Percentiles rank a stretch among this genome's conserved stretches.
These are phyloP conservation scores for Trachops cirrhosus DNA, from an alignment of 2,797 vertebrate genomes.

Conservation along the genomic window DNA sequence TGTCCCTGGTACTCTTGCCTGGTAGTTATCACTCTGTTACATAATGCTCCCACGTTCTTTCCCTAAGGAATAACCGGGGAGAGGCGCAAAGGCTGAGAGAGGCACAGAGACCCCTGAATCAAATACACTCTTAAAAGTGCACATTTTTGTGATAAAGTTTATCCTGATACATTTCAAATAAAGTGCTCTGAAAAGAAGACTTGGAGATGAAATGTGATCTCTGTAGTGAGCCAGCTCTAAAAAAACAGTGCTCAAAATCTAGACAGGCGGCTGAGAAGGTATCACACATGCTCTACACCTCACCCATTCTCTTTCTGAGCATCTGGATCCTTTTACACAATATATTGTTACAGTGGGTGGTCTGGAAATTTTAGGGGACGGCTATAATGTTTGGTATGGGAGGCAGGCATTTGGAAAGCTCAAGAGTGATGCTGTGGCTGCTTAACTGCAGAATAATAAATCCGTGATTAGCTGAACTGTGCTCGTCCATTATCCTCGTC, in stretches of 20 bases:
- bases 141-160: not conserved
- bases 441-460: not conserved
- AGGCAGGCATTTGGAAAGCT: conserved; percentile 30
- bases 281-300: not conserved
- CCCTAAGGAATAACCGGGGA: not conserved
- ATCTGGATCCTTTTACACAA: conserved; percentile 71
- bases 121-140: not conserved
- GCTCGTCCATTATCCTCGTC: not conserved
- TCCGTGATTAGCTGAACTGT: not conserved
- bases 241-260: not conserved
- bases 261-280: conserved; percentile 22
- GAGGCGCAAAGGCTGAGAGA: not conserved
- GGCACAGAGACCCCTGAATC: not conserved
- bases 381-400: conserved; percentile 53
- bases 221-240: not conserved
- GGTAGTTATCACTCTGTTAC: not conserved
- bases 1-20: not conserved
- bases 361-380: conserved; percentile 58
- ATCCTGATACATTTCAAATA: not conserved
- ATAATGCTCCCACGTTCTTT: not conserved
- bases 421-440: not conserved
- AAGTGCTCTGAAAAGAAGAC: not conserved
- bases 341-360: conserved; percentile 66
- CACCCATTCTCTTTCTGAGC: conserved; percentile 41
- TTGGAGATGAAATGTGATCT: not conserved